phyloP scores from a whole-genome alignment of 2,888 invertebrate species.

The Malacosoma neustria region DNA sequence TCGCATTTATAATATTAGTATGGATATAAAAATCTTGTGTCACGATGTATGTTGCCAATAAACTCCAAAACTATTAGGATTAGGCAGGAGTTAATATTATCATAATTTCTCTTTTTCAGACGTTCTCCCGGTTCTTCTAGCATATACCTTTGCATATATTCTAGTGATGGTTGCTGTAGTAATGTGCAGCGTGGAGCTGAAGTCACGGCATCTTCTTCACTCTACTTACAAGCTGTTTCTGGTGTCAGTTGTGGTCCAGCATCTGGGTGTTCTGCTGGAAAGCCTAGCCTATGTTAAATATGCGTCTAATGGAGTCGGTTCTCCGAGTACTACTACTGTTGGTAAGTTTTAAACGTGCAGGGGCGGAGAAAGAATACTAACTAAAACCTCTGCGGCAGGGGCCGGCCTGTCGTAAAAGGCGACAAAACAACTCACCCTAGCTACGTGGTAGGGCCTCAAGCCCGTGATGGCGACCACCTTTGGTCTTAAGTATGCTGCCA shows the following conservation, averaged over 20 bases:
- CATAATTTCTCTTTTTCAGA: conserved; percentile 73
- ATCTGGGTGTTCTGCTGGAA: conserved; percentile 80
- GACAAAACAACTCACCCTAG: no score
- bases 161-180: conserved; percentile 82
- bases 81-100: not conserved
- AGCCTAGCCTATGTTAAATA: conserved; percentile 84
- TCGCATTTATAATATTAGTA: no score
- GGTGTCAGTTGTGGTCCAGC: conserved; percentile 80
- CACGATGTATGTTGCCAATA: no score
- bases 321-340: conserved; percentile 45
- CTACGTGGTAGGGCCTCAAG: no score
- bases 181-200: conserved; percentile 84
- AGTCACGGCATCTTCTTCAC: conserved; percentile 87
- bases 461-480: no score
- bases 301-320: conserved; percentile 82
- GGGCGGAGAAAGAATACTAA: no score
- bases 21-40: no score
- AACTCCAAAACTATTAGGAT: no score
- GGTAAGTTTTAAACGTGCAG: no score
- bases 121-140: conserved; percentile 87
- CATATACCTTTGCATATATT: conserved; percentile 82
- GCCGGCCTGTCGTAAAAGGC: no score
- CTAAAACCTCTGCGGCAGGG: no score
- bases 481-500: no score
- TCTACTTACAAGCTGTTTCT: conserved; percentile 92